phyloP scores from a whole-genome alignment of 1,140 invertebrate species.

The Aphaenogaster floridana region DNA sequence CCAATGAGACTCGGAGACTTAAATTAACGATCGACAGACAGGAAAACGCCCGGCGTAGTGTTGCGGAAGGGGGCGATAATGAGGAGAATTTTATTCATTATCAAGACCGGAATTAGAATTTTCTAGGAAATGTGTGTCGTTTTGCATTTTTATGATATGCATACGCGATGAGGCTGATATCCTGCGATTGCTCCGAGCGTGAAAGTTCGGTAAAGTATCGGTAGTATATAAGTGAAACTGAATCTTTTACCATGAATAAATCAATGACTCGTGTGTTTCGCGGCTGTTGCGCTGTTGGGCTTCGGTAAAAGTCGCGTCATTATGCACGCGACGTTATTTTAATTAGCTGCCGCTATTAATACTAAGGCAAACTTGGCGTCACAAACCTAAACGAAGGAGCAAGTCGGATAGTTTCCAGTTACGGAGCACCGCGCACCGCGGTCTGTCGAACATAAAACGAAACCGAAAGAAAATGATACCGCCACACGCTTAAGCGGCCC shows the following conservation, averaged over 20 bases:
- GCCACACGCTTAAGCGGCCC: neutral
- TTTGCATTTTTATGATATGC: conserved; percentile 34
- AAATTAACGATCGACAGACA: neutral
- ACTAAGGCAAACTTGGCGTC: neutral
- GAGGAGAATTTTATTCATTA: conserved; percentile 30
- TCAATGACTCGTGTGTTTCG: conserved; percentile 26
- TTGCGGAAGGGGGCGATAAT: neutral
- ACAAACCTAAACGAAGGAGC: conserved; percentile 17
- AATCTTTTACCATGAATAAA: conserved; percentile 58
- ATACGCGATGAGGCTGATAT: conserved; percentile 29
- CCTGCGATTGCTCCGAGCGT: conserved; percentile 28
- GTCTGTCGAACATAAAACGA: conserved; percentile 34
- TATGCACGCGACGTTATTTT: conserved; percentile 52
- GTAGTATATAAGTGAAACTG: conserved; percentile 44
- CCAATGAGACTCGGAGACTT: neutral
- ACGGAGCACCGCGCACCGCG: conserved; percentile 2
- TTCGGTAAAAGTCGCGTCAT: conserved; percentile 53
- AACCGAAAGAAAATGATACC: conserved; percentile 27
- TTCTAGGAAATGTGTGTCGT: conserved; percentile 1
- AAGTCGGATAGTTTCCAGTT: conserved; percentile 31
- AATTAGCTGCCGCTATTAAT: conserved; percentile 39
- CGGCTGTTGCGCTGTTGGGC: conserved; percentile 1
- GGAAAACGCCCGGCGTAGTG: neutral
- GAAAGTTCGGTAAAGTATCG: conserved; percentile 57
- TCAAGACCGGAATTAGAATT: conserved; percentile 29